Conservation (phyloP, 2,888 invertebrate genomes). For the Eristalinus sepulchralis region DNA sequence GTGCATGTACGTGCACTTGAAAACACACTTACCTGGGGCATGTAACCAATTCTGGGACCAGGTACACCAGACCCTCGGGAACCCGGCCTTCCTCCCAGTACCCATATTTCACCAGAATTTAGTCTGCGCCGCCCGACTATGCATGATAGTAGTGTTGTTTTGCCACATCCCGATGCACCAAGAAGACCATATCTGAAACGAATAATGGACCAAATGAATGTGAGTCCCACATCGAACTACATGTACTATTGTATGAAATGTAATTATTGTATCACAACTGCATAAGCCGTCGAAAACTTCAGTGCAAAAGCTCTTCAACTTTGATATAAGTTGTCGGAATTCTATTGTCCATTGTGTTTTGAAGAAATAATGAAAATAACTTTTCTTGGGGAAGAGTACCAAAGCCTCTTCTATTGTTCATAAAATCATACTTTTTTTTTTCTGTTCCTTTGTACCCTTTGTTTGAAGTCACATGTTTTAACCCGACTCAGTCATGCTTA, state of each 20-base stretch:
- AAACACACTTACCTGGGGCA: slow-evolving; percentile 87
- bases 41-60: slow-evolving; percentile 93
- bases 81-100: slow-evolving; percentile 91
- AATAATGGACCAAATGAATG: neutral
- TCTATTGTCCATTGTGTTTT: neutral
- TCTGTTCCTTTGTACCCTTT: neutral
- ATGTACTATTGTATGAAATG: neutral
- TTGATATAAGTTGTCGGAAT: neutral
- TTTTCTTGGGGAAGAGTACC: neutral
- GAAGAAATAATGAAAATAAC: neutral
- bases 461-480: neutral
- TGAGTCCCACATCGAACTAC: neutral
- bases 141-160: slow-evolving; percentile 93
- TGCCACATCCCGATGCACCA: slow-evolving; percentile 95
- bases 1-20: neutral
- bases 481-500: neutral
- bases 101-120: slow-evolving; percentile 91
- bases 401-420: neutral
- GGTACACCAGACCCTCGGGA: slow-evolving; percentile 92
- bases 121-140: slow-evolving; percentile 91
- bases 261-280: neutral
- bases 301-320: neutral
- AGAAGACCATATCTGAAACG: slow-evolving; percentile 89
- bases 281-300: neutral
- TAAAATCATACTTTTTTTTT: neutral